phyloP scores from a whole-genome alignment of 2,888 invertebrate species.

The Sussaba pulchella region DNA sequence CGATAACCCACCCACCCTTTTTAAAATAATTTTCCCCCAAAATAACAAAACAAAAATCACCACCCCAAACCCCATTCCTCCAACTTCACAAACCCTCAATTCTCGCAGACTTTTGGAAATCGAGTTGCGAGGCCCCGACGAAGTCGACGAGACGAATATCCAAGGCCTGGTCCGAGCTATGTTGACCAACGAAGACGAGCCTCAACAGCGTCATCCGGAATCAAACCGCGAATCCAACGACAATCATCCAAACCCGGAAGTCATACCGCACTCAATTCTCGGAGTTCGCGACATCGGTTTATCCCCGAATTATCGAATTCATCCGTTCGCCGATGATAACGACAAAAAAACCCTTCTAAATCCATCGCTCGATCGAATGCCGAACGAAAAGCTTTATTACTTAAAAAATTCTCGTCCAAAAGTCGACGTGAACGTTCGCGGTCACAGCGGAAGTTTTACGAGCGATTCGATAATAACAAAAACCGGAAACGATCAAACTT shows the following conservation, averaged over 20 bases:
- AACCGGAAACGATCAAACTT: constrained; percentile 50
- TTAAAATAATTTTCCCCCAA: no score
- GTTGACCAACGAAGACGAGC: constrained; percentile 61
- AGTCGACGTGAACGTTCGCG: constrained; percentile 79
- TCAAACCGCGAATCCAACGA: constrained; percentile 56
- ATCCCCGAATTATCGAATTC: constrained; percentile 67
- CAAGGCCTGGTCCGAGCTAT: constrained; percentile 77
- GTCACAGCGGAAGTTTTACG: constrained; percentile 74
- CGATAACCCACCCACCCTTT: no score
- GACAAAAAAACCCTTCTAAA: constrained; percentile 66
- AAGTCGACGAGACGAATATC: constrained; percentile 74
- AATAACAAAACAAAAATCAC: no score
- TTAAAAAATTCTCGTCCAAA: constrained; percentile 77
- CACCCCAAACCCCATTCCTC: no score
- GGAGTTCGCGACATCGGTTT: constrained; percentile 77
- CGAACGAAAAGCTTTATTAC: constrained; percentile 79
- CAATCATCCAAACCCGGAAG: constrained; percentile 75
- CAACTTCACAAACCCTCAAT: not conserved
- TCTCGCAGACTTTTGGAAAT: constrained; percentile 77
- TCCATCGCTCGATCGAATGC: constrained; percentile 44
- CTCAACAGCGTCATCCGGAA: constrained; percentile 60
- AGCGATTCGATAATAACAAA: constrained; percentile 47
- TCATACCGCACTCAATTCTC: constrained; percentile 77
- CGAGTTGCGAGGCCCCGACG: constrained; percentile 76
- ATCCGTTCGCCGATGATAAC: constrained; percentile 51